These are phyloP conservation scores for Pseudomyrmex concolor DNA, from an alignment of 1,140 invertebrate genomes.

Conservation along the genomic window DNA sequence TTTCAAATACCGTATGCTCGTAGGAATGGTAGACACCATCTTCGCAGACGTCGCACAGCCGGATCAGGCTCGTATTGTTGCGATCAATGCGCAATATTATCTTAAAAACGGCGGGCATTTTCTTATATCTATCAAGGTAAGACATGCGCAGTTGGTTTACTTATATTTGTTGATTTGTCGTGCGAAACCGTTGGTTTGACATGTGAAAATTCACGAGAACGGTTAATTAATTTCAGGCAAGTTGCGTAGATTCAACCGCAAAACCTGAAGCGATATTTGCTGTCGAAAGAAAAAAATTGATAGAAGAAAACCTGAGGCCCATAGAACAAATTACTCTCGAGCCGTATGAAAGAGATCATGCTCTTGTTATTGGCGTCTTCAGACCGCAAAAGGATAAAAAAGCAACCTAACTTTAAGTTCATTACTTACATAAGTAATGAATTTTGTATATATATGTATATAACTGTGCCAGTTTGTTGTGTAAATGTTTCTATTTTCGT, in stretches of 20 bases:
- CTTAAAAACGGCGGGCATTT: conserved; percentile 99
- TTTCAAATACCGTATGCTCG: conserved; percentile 99
- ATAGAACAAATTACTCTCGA: conserved; percentile 99
- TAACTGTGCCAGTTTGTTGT: no score
- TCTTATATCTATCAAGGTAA: conserved; percentile 99
- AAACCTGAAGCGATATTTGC: conserved; percentile 99
- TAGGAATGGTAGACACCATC: conserved; percentile 95
- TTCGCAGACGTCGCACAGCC: conserved; percentile 99
- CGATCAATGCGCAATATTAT: conserved; percentile 98
- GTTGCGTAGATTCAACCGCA: conserved; percentile 99
- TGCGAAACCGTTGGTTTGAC: no score
- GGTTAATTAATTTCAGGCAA: conserved; percentile 89
- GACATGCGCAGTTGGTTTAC: conserved; percentile 12
- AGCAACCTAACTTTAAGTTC: no score
- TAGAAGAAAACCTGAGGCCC: conserved; percentile 98
- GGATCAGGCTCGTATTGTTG: conserved; percentile 99
- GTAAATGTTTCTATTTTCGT: no score
- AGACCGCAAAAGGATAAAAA: no score
- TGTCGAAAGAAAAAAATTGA: conserved; percentile 97
- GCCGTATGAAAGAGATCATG: no score
- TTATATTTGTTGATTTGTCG: conserved; percentile 1
- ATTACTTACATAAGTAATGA: no score
- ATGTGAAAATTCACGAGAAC: conserved; percentile 5
- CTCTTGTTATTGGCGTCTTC: no score
- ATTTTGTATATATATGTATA: no score